Conservation (phyloP, 1,140 invertebrate species). For the Diploscapter pachys region DNA sequence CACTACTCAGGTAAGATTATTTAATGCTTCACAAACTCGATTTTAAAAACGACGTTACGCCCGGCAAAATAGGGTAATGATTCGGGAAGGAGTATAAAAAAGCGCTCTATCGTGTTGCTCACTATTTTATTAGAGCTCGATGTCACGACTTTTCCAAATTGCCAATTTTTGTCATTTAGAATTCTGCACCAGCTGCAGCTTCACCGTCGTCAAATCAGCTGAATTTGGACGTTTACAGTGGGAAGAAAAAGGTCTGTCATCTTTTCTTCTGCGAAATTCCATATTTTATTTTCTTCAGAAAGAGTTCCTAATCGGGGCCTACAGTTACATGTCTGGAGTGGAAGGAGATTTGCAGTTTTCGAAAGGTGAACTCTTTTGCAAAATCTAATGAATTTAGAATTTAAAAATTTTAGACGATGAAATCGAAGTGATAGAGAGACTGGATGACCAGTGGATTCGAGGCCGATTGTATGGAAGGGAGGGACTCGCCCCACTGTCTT, state of each 20-base stretch:
- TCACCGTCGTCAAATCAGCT: slow-evolving; percentile 6
- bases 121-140: neutral
- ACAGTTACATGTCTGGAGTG: slow-evolving; percentile 27
- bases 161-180: neutral
- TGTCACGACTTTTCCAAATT: neutral
- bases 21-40: neutral
- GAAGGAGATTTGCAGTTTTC: slow-evolving; percentile 3
- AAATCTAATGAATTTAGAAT: neutral
- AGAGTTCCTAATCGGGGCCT: slow-evolving; percentile 13
- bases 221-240: too few relatives aligned
- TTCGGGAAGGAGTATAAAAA: too few relatives aligned
- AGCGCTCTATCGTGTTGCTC: too few relatives aligned
- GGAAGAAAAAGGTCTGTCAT: too few relatives aligned
- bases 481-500: slow-evolving; percentile 9
- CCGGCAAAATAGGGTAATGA: too few relatives aligned
- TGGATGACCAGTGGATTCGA: slow-evolving; percentile 20
- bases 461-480: slow-evolving; percentile 9
- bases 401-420: slow-evolving; percentile 16
- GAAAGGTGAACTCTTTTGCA: neutral
- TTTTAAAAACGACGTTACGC: too few relatives aligned
- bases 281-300: too few relatives aligned
- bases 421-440: slow-evolving; percentile 20
- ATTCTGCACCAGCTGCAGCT: neutral
- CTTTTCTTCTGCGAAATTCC: too few relatives aligned
- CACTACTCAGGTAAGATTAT: neutral